phyloP scores from a whole-genome alignment of 2,113 vertebrate genomes.

The Zosterops japonicus region DNA sequence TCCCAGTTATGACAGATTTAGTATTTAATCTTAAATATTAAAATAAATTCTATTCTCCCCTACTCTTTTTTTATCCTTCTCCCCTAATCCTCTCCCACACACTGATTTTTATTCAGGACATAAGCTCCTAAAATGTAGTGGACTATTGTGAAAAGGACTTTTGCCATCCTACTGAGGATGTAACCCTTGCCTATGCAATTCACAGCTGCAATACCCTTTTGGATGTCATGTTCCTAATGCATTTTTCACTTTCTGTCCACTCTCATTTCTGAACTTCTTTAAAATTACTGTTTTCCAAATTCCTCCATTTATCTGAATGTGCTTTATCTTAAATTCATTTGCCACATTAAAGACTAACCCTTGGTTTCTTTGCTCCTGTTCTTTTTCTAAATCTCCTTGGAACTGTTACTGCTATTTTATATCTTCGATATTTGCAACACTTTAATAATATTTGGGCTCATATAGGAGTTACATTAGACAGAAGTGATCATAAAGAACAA shows the following conservation, averaged over 20 bases:
- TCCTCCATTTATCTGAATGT: neutral
- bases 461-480: neutral
- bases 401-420: neutral
- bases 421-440: neutral
- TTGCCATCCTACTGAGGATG: neutral
- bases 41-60: neutral
- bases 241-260: neutral
- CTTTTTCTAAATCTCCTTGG: neutral
- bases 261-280: neutral
- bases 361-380: neutral
- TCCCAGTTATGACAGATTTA: neutral
- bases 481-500: neutral
- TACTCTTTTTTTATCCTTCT: neutral
- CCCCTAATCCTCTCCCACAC: neutral
- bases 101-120: neutral
- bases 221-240: neutral
- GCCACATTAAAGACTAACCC: neutral
- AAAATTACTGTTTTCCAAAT: neutral
- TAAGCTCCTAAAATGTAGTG: neutral
- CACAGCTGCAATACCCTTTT: neutral
- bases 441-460: neutral
- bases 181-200: neutral
- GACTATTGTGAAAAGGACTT: neutral
- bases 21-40: neutral
- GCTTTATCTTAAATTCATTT: neutral